These are phyloP conservation scores for Sebastes nivosus DNA, from an alignment of 2,797 vertebrate species.

Conservation along the genomic window DNA sequence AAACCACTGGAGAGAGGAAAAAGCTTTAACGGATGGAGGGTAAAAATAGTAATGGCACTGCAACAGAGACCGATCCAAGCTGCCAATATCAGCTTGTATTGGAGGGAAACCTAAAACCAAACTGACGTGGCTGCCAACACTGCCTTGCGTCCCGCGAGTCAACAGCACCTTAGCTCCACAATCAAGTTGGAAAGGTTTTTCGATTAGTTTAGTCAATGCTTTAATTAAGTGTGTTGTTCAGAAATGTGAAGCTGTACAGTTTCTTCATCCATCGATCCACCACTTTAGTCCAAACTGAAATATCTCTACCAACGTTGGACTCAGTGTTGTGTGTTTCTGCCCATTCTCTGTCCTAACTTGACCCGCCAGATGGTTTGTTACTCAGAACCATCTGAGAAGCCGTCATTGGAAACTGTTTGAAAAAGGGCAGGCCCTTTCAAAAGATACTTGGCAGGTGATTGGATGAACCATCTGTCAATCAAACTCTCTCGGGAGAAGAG, in stretches of 20 bases:
- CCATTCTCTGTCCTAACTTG: neutral
- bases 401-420: no score
- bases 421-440: no score
- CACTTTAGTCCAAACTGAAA: neutral
- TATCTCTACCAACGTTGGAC: neutral
- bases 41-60: slow-evolving; percentile 62
- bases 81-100: slow-evolving; percentile 53
- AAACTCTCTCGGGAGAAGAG: no score
- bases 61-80: slow-evolving; percentile 44
- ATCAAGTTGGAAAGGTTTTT: slow-evolving; percentile 11
- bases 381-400: no score
- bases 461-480: no score
- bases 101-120: slow-evolving; percentile 30
- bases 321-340: neutral
- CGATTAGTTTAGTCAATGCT: slow-evolving; percentile 15
- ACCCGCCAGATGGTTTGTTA: no score
- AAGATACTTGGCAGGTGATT: no score
- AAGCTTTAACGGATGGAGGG: slow-evolving; percentile 57
- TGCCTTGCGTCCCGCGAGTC: neutral
- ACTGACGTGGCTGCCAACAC: slow-evolving; percentile 22
- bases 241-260: neutral
- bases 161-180: neutral
- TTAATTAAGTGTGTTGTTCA: slow-evolving; percentile 19
- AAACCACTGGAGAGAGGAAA: slow-evolving; percentile 35
- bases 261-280: neutral